A percentile compares a stretch with the other conserved stretches of the same genome.
Conservation (phyloP, 2,113 vertebrate genomes). For the Eptatretus burgeri region DNA sequence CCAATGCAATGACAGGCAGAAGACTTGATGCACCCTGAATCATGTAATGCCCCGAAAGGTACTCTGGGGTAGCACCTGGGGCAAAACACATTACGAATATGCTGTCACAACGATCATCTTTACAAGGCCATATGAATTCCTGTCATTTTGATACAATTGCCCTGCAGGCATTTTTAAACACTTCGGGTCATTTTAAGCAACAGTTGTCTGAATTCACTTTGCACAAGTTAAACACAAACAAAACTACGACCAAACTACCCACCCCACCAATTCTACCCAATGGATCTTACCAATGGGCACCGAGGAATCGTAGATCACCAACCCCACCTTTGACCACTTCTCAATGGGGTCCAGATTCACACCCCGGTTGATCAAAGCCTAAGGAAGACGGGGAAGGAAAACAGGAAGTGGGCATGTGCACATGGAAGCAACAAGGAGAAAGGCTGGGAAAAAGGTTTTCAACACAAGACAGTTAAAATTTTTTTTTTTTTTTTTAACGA, state of each 20-base stretch:
- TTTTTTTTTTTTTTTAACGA: background rate
- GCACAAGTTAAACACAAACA: too few species aligned
- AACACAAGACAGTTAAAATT: background rate
- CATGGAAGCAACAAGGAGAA: accelerated
- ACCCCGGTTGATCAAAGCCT: constrained; percentile 83
- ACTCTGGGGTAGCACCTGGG: constrained; percentile 75
- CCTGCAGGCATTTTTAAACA: too few species aligned
- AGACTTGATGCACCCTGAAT: constrained; percentile 80
- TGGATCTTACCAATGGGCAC: constrained; percentile 47
- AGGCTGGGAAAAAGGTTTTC: background rate
- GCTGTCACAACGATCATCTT: accelerated
- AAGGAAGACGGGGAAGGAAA: constrained; percentile 8
- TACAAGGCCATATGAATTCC: too few species aligned
- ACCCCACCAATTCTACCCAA: too few species aligned
- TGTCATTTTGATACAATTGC: too few species aligned
- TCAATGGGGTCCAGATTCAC: constrained; percentile 81
- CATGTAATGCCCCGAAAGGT: constrained; percentile 88
- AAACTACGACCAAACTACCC: too few species aligned
- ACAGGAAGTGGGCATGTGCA: accelerated
- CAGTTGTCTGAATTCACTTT: too few species aligned
- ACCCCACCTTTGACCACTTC: constrained; percentile 81
- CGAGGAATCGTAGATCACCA: constrained; percentile 73
- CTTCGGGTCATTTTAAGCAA: too few species aligned
- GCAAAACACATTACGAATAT: background rate
- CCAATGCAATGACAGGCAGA: constrained; percentile 68